Conservation (phyloP, 1,140 invertebrate species). For the Nasonia longicornis region DNA sequence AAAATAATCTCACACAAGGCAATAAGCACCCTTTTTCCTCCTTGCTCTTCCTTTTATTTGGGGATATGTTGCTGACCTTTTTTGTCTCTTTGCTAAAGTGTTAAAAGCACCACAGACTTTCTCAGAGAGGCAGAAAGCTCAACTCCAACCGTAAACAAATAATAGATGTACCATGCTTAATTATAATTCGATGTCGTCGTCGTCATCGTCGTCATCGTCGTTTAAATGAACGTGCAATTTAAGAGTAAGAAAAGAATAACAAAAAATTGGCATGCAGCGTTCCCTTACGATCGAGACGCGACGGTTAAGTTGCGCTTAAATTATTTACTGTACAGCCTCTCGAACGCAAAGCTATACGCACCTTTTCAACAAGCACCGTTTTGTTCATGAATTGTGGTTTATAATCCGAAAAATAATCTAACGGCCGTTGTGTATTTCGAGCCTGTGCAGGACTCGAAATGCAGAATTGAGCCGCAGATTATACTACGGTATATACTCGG, state of each 20-base stretch:
- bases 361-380: not conserved
- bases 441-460: constrained; percentile 49
- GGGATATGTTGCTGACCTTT: not conserved
- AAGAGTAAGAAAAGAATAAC: constrained; percentile 28
- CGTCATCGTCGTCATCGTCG: constrained; percentile 50
- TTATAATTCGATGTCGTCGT: constrained; percentile 56
- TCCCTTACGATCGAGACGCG: constrained; percentile 3
- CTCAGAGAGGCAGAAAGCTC: constrained; percentile 1
- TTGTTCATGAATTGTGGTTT: not conserved
- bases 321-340: not conserved
- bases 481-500: not conserved
- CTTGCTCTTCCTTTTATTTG: constrained; percentile 25
- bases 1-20: constrained; percentile 24
- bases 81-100: constrained; percentile 2
- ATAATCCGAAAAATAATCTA: not conserved
- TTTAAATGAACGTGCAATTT: constrained; percentile 48
- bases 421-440: constrained; percentile 42
- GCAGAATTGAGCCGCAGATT: constrained; percentile 25
- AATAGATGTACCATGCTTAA: constrained; percentile 40
- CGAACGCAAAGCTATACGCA: constrained; percentile 14
- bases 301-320: constrained; percentile 18
- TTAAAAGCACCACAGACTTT: not conserved
- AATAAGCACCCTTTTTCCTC: constrained; percentile 18
- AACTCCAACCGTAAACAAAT: constrained; percentile 18
- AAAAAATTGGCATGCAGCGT: constrained; percentile 6